Conservation (phyloP, 2,888 invertebrate species). For the Drosophila longiperda region DNA sequence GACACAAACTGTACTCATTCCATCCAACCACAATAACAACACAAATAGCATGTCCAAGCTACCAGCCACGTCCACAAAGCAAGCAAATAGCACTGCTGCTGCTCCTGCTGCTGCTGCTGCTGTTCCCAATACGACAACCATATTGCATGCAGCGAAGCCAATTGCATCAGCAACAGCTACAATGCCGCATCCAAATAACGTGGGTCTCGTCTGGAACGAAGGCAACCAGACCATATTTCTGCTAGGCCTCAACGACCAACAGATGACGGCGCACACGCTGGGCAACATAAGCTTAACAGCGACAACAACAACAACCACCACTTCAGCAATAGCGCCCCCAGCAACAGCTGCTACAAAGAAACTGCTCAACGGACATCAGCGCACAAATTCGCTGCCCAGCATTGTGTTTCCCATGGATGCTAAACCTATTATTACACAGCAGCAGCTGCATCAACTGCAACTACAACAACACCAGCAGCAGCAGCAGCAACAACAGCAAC, state of each 20-base stretch:
- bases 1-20: conserved; percentile 86
- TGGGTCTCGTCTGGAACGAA: conserved; percentile 89
- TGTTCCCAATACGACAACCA: conserved; percentile 41
- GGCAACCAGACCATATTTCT: conserved; percentile 87
- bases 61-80: conserved; percentile 61
- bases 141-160: conserved; percentile 62
- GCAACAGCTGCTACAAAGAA: conserved; percentile 80
- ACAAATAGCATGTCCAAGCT: conserved; percentile 51
- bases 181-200: conserved; percentile 84
- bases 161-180: conserved; percentile 38
- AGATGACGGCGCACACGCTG: conserved; percentile 82
- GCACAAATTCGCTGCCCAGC: conserved; percentile 87
- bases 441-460: conserved; percentile 83
- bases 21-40: conserved; percentile 79
- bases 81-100: conserved; percentile 31
- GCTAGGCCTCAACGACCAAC: conserved; percentile 86
- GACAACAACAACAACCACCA: conserved; percentile 61
- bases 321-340: conserved; percentile 31
- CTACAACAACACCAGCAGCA: conserved; percentile 77
- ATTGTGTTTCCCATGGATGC: conserved; percentile 85
- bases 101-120: conserved; percentile 23
- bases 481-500: conserved; percentile 57
- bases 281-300: conserved; percentile 81
- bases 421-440: conserved; percentile 68
- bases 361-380: conserved; percentile 86